A percentile compares a stretch with the other conserved stretches of the same genome.
phyloP scores from a whole-genome alignment of 2,797 vertebrate genomes.

The Chelidonichthys spinosus region DNA sequence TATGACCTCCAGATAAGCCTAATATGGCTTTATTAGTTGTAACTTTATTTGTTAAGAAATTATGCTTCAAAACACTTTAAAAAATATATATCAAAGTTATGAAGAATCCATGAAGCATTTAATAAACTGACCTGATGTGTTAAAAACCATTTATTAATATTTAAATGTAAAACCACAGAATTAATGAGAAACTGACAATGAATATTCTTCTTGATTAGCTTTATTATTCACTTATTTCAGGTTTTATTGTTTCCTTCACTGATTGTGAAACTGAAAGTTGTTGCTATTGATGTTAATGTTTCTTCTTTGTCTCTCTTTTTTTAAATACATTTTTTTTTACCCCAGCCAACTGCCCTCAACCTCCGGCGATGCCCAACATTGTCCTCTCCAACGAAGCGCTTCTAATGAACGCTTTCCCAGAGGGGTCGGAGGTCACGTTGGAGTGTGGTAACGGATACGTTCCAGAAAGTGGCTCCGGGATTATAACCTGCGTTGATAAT shows the following conservation, averaged over 20 bases:
- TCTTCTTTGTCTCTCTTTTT: conserved; percentile 1
- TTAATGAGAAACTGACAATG: neutral
- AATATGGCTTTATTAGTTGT: neutral
- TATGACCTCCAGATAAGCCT: neutral
- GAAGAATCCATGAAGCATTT: no score
- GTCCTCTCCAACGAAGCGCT: conserved; percentile 39
- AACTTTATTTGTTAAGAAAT: neutral
- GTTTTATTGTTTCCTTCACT: neutral
- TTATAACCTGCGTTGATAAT: conserved; percentile 36
- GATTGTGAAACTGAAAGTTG: neutral
- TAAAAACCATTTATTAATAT: neutral
- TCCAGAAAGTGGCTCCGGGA: conserved; percentile 18
- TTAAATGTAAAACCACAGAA: neutral
- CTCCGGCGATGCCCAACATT: fast-evolving
- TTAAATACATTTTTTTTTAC: no score
- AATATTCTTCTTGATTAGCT: neutral
- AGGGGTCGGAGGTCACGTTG: neutral
- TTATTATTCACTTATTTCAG: neutral
- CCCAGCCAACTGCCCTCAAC: conserved; percentile 67
- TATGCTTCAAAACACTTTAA: neutral
- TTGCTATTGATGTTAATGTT: conserved; percentile 14
- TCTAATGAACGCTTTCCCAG: conserved; percentile 63
- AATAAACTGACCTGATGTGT: neutral
- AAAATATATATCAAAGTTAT: no score
- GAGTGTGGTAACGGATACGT: conserved; percentile 67